These are phyloP conservation scores for Schlechtendalia chinensis DNA, from an alignment of 1,140 invertebrate species.

Conservation along the genomic window DNA sequence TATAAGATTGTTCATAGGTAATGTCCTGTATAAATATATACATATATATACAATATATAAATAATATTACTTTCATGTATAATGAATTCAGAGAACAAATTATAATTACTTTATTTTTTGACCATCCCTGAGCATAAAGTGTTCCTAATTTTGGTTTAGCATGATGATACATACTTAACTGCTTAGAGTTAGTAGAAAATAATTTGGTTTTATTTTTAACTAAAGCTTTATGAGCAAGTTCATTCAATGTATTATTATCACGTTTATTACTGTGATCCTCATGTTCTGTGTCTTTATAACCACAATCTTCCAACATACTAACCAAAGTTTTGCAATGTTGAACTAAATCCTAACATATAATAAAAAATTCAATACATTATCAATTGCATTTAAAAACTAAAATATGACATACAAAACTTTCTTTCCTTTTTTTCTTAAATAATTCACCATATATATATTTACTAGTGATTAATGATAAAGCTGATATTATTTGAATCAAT, in stretches of 20 bases:
- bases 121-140: background rate
- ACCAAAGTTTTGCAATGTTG: background rate
- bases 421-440: conserved; percentile 16
- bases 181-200: background rate
- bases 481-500: conserved; percentile 17
- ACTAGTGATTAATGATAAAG: conserved; percentile 22
- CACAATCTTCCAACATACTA: background rate
- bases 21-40: too few relatives aligned
- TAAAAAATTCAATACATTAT: background rate
- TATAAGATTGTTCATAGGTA: too few relatives aligned
- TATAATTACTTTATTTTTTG: background rate
- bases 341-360: conserved; percentile 33
- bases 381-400: background rate
- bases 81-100: too few relatives aligned
- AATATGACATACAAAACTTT: conserved; percentile 15
- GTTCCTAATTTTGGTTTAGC: conserved; percentile 7
- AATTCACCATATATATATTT: conserved; percentile 35
- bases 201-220: background rate
- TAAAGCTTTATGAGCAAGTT: background rate
- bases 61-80: too few relatives aligned
- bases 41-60: too few relatives aligned
- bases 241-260: background rate
- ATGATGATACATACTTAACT: conserved; percentile 3
- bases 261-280: background rate
- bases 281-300: conserved; percentile 1